Base-by-base conservation (phyloP, 1,140 invertebrate genomes). In the Halyomorpha halys region DNA sequence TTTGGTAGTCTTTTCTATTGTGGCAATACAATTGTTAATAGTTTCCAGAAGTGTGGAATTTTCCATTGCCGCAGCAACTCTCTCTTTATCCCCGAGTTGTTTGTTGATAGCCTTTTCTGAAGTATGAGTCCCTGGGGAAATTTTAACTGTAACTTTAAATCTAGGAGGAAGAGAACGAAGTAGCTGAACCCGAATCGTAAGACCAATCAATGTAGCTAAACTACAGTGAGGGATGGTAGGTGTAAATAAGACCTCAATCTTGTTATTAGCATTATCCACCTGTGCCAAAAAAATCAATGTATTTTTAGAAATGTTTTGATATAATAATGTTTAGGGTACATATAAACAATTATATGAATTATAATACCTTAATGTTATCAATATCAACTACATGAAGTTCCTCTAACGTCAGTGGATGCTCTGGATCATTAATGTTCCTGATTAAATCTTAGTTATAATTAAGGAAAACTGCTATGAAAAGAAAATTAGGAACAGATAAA, bases 211-310 rank as follows among this genome's bases (percentile, higher is more conserved):
- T 44, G 97, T 97, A 23, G 97, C 97, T 94, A 99, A 97, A 70
- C 93, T 97, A 72, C 97, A 99, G 73, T 99, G 97, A 0, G 96
- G 96, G 72, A 99, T 98, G 0, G 97, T 99, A 13, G 97, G 97
- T 0, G 95, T 99, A 74, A 97, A 98, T 65, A 83, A 77, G 5
- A 98, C 82, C 65, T 81, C 74, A 0, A 97, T 82, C 53, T 72
- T 76, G 71, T 88, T 92, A 51, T 83, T 76, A 51, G 80, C 75
- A 75, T 91, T 83, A 68, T 88, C 80, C 3, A 93, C 83, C 70
- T 81, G 66, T 39, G 34, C 1, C 19, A 68, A 69, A 62, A 65
- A n/a, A 56, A 44, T 59, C 15, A 66, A 49, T 18, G n/a, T 13
- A 5, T 49, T 19, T 49, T 49, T 9, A 18, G 1, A 21, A 19